Percentiles rank a stretch among this genome's conserved stretches.
These are phyloP conservation scores for Diplolepis rosae DNA, from an alignment of 2,888 invertebrate genomes.

Conservation along the genomic window DNA sequence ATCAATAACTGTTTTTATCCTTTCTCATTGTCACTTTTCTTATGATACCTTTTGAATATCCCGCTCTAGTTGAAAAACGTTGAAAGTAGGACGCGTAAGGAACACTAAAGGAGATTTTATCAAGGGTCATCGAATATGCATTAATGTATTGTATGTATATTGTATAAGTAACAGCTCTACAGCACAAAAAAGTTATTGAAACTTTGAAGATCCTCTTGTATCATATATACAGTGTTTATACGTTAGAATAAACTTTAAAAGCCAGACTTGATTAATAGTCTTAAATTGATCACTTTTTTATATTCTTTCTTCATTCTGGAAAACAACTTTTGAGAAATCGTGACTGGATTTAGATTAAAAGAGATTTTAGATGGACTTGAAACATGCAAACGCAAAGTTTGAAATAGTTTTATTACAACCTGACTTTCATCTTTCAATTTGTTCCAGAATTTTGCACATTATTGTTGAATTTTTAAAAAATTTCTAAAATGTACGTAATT, in stretches of 20 bases:
- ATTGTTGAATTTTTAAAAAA: too few species aligned
- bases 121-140: slow-evolving; percentile 25
- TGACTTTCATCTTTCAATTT: too few species aligned
- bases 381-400: neutral
- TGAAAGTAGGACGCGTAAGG: neutral
- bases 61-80: neutral
- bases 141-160: slow-evolving; percentile 22
- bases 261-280: too few species aligned
- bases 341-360: neutral
- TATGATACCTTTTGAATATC: neutral
- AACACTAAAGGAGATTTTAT: slow-evolving; percentile 8
- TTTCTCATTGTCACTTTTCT: neutral
- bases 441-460: too few species aligned
- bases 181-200: neutral
- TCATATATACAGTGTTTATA: neutral
- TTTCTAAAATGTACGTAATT: too few species aligned
- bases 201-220: neutral
- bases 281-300: too few species aligned
- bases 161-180: neutral
- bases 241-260: neutral
- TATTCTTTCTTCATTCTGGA: too few species aligned
- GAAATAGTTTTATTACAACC: neutral
- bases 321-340: too few species aligned
- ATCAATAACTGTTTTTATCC: neutral
- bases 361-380: neutral